Conservation (phyloP, 2,888 invertebrate species). For the Steinernema carpocapsae region DNA sequence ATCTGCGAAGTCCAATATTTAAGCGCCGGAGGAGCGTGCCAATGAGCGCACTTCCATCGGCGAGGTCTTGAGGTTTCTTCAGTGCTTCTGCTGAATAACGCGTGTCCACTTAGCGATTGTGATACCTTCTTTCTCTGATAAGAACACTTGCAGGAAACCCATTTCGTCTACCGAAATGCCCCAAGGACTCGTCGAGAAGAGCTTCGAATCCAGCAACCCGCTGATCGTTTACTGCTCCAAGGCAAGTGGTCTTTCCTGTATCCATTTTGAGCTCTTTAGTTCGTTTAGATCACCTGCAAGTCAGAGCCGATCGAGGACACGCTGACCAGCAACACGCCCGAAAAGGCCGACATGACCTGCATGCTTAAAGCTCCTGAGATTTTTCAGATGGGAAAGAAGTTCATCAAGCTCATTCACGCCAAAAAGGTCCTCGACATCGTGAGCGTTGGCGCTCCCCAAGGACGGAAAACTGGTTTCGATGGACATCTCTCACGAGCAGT, state of each 20-base stretch:
- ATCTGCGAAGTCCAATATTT: too few relatives aligned
- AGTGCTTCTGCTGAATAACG: too few relatives aligned
- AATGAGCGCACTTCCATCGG: too few relatives aligned
- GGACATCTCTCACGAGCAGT: conserved; percentile 63
- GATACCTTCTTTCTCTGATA: too few relatives aligned
- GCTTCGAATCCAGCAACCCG: conserved; percentile 49
- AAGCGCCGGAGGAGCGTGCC: too few relatives aligned
- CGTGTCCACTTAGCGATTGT: too few relatives aligned
- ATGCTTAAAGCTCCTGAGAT: conserved; percentile 62
- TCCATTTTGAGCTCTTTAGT: background rate
- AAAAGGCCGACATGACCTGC: conserved; percentile 40
- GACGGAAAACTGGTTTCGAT: conserved; percentile 69
- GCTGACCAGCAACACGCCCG: conserved; percentile 51
- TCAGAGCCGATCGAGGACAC: conserved; percentile 48
- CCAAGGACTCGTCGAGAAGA: conserved; percentile 44
- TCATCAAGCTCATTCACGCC: conserved; percentile 52
- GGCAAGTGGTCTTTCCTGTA: conserved; percentile 37
- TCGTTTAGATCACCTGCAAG: conserved; percentile 40
- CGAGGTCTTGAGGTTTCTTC: too few relatives aligned
- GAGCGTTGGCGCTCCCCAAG: conserved; percentile 69
- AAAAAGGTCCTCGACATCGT: conserved; percentile 55
- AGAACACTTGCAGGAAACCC: too few relatives aligned
- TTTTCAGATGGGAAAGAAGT: conserved; percentile 57
- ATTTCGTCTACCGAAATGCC: too few relatives aligned
- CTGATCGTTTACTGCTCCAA: conserved; percentile 52